A percentile compares a stretch with the other conserved stretches of the same genome.
These are phyloP conservation scores for Drosophila bipectinata DNA, from an alignment of 1,140 invertebrate species.

Conservation along the genomic window DNA sequence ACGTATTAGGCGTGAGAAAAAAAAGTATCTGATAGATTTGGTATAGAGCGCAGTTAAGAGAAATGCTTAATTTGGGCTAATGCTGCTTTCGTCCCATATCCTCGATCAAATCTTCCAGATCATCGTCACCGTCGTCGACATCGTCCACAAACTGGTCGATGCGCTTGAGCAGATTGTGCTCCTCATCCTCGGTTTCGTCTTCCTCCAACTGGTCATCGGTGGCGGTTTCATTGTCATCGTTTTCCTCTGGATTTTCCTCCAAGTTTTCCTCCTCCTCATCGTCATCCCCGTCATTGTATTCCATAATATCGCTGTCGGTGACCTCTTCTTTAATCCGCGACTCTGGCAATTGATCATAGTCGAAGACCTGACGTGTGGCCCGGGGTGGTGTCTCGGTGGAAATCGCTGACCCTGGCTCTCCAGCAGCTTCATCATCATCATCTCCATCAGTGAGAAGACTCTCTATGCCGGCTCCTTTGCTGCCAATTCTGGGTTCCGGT, in stretches of 20 bases:
- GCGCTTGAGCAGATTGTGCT: constrained; percentile 75
- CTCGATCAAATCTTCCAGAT: constrained; percentile 68
- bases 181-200: constrained; percentile 35
- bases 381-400: constrained; percentile 62
- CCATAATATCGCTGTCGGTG: constrained; percentile 31
- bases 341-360: constrained; percentile 83
- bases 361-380: constrained; percentile 75
- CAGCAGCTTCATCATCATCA: constrained; percentile 37
- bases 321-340: constrained; percentile 62
- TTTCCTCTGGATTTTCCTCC: constrained; percentile 15
- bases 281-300: constrained; percentile 26
- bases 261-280: constrained; percentile 22
- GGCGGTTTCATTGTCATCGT: constrained; percentile 21
- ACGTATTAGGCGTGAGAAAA: constrained; percentile 62
- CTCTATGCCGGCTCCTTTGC: constrained; percentile 50
- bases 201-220: constrained; percentile 35
- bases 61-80: constrained; percentile 42
- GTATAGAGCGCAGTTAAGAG: constrained; percentile 78
- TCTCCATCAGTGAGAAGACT: constrained; percentile 32
- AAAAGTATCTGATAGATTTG: constrained; percentile 78
- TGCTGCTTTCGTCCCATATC: constrained; percentile 58
- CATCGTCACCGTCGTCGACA: constrained; percentile 68
- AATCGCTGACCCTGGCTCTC: constrained; percentile 45
- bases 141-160: constrained; percentile 75
- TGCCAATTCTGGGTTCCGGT: constrained; percentile 72